Evolutionary conservation across 2,888 invertebrate genomes (phyloP).

Genomic region (Coelinius sp.): DNA sequence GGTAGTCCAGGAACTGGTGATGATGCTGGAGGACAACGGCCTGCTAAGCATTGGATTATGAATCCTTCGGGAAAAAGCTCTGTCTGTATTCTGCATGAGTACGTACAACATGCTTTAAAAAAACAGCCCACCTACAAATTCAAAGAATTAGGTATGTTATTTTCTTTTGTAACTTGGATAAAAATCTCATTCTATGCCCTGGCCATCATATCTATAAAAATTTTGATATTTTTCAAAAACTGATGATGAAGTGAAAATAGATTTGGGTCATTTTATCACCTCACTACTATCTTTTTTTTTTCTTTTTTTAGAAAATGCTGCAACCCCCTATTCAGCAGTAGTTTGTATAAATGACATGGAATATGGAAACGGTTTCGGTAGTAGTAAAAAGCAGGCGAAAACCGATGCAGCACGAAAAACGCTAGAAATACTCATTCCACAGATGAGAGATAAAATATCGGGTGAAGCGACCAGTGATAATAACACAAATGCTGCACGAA

Average conservation of each 20-base stretch:
- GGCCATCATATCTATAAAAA: too few relatives aligned
- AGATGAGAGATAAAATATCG: constrained; percentile 87
- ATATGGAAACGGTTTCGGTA: constrained; percentile 94
- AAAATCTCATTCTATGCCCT: too few relatives aligned
- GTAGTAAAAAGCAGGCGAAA: constrained; percentile 97
- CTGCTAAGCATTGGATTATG: constrained; percentile 93
- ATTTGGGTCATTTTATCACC: too few relatives aligned
- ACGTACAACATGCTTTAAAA: constrained; percentile 94
- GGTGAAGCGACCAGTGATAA: constrained; percentile 74
- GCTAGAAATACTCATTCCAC: constrained; percentile 91
- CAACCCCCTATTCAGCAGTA: constrained; percentile 94
- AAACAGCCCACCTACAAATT: constrained; percentile 95
- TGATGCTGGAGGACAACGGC: constrained; percentile 63
- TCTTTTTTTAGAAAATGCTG: constrained; percentile 81
- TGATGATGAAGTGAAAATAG: too few relatives aligned
- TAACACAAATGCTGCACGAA: constrained; percentile 67
- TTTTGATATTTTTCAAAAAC: too few relatives aligned
- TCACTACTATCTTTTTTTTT: neutral
- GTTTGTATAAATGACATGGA: constrained; percentile 93
- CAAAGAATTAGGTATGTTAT: constrained; percentile 82
- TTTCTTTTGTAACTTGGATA: constrained; percentile 9
- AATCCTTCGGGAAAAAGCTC: constrained; percentile 97
- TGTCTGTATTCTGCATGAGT: constrained; percentile 97
- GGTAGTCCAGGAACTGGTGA: constrained; percentile 61
- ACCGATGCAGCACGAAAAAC: constrained; percentile 92